Evolutionary conservation across 2,888 invertebrate species (phyloP), one percentile per base, ranked within the genome.

Genomic region (Pandemis corylana): DNA sequence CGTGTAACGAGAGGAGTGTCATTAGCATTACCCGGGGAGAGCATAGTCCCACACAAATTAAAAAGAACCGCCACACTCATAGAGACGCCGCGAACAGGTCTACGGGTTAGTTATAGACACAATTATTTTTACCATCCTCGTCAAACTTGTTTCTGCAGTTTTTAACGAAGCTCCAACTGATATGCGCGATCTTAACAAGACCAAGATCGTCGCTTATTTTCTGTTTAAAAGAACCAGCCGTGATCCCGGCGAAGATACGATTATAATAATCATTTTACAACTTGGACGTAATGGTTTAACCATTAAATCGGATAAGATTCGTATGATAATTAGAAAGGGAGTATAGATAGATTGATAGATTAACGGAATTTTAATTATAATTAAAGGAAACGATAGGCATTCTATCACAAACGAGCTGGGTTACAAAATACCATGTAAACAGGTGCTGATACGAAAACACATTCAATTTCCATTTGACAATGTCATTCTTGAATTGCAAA

Each of bases 111-210:
- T 10, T 65, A 28, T 36, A 65, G 65, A 65, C 65, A 49, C 65
- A n/a, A 68, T 68, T 70, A 66, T 70, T 70, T 70, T 70, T 74
- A 74, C 42, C 65, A 74, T 49, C 65, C 66, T 61, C 44, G 69
- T 51, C 65, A 36, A 74, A 70, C 74, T 66, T 13, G 74, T 66
- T 74, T 67, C 65, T 70, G 70, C 61, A 53, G 44, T 44, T 68
- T 68, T 65, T 66, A 74, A 70, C 70, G 70, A 15, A 70, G 56
- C 46, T 15, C 53, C 49, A 20, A 68, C 46, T 41, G 12, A 74
- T 51, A 46, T 46, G 36, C 12, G 42, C 61, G 36, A 15, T 28
- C 68, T 74, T 69, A 65, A 62, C 53, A 53, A 59, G 69, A 70
- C 41, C 64, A 59, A 53, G 44, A 66, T 65, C 56, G 61, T 61